phyloP scores from a whole-genome alignment of 2,888 invertebrate genomes.

The Mystacides longicornis region DNA sequence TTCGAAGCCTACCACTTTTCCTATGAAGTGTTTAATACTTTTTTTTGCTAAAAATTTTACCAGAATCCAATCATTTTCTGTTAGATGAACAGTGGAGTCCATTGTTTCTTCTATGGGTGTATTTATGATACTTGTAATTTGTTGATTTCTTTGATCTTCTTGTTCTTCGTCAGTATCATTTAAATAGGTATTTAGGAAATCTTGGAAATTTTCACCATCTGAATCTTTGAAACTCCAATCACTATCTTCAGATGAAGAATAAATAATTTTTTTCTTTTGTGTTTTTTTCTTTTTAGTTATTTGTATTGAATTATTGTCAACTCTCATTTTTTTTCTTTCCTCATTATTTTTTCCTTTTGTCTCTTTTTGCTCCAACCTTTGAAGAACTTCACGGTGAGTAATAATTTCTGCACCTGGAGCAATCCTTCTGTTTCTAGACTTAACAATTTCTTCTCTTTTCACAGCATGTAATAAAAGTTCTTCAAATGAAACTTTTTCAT shows the following conservation, averaged over 20 bases:
- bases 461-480: not conserved
- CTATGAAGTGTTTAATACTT: not conserved
- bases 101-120: not conserved
- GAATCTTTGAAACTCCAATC: conserved; percentile 1
- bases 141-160: no score
- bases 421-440: not conserved
- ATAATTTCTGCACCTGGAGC: conserved; percentile 3
- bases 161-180: not conserved
- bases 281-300: not conserved
- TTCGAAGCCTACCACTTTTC: not conserved
- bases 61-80: not conserved
- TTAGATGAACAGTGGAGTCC: not conserved
- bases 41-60: not conserved
- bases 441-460: conserved; percentile 3
- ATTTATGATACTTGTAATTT: not conserved
- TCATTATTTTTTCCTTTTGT: not conserved
- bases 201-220: conserved; percentile 1
- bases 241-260: conserved; percentile 3
- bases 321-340: not conserved
- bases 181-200: conserved; percentile 1
- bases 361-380: conserved; percentile 3
- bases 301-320: not conserved
- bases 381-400: conserved; percentile 1
- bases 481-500: conserved; percentile 3
- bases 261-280: conserved; percentile 3